These are phyloP conservation scores for Thalassaphorura encarpata DNA, from an alignment of 1,140 invertebrate species.

Conservation along the genomic window DNA sequence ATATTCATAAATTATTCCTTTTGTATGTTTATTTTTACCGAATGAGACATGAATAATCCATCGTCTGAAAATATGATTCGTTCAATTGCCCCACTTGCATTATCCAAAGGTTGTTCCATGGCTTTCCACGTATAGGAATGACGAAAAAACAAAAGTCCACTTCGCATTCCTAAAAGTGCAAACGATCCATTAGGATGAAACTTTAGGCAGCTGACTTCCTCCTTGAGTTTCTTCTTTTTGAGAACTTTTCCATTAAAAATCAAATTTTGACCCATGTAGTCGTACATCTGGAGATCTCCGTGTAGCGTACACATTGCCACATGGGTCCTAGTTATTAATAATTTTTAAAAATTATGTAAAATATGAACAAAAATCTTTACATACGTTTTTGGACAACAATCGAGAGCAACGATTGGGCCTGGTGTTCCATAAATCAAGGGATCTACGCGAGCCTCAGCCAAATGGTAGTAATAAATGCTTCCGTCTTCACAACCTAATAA, in stretches of 20 bases:
- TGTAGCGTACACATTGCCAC: conserved; percentile 9
- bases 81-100: conserved; percentile 1
- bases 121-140: conserved; percentile 13
- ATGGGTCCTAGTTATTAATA: conserved; percentile 18
- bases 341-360: too few species aligned
- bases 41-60: conserved; percentile 18
- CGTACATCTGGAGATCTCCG: conserved; percentile 23
- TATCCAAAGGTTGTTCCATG: conserved; percentile 6
- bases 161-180: conserved; percentile 11
- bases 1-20: neutral
- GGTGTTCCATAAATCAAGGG: conserved; percentile 17
- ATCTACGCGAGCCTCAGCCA: conserved; percentile 19
- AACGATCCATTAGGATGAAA: conserved; percentile 26
- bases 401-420: conserved; percentile 16
- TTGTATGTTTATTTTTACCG: neutral
- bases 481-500: conserved; percentile 16
- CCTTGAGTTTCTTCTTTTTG: conserved; percentile 6
- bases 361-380: neutral
- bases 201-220: conserved; percentile 15
- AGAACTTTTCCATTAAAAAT: conserved; percentile 11
- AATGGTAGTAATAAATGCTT: conserved; percentile 24
- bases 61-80: conserved; percentile 19
- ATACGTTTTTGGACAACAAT: conserved; percentile 22
- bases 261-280: conserved; percentile 16
- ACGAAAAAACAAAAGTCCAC: conserved; percentile 18